Base-by-base conservation (phyloP, 2,113 vertebrate species). In the Alethe diademata region DNA sequence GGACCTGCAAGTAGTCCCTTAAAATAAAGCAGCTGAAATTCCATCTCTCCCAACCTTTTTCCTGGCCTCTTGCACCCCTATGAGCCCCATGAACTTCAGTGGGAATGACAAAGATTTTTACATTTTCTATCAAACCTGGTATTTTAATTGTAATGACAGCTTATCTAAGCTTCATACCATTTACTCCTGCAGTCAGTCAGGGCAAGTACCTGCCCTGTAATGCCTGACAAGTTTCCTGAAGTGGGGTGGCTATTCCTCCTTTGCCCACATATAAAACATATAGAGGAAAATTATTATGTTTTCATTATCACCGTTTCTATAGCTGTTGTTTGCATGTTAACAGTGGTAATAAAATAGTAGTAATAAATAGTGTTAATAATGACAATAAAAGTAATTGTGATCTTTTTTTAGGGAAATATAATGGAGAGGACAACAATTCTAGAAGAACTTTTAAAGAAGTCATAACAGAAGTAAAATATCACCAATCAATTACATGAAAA, bases 401-500 rank as follows among this genome's bases (percentile, higher is more conserved):
- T 57, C 38, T 78, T 95, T 36, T 85, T 96, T 95, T 76, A 97
- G 86, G 75, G 84, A 73, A 88, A 78, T 85, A 83, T 45, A 83
- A 96, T 93, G 95, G 95, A 97, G 36, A 92, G 91, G 40, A 92
- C 91, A 48, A 65, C 91, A 64, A 96, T 97, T 95, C 95, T 98
- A 82, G 96, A 98, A 93, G 94, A 98, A 88, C 94, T 98, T 90
- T 83, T 98, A 70, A 98, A 98, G 92, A 97, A 95, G 88, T 98
- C 97, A 60, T 97, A 98, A 67, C 96, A 98, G 88, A 98, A 98
- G 94, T 97, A 97, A 95, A 98, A 89, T 95, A 71, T 97, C 97
- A 51, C 95, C 93, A 54, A 86, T 74, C 78, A 98, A 97, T 91
- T 98, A 98, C 91, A 98, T 97, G 90, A 95, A 97, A 70, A 85